Percentiles rank a stretch among this genome's conserved stretches.
These are phyloP conservation scores for Andrena cerasifolii DNA, from an alignment of 1,140 invertebrate genomes.

Conservation along the genomic window DNA sequence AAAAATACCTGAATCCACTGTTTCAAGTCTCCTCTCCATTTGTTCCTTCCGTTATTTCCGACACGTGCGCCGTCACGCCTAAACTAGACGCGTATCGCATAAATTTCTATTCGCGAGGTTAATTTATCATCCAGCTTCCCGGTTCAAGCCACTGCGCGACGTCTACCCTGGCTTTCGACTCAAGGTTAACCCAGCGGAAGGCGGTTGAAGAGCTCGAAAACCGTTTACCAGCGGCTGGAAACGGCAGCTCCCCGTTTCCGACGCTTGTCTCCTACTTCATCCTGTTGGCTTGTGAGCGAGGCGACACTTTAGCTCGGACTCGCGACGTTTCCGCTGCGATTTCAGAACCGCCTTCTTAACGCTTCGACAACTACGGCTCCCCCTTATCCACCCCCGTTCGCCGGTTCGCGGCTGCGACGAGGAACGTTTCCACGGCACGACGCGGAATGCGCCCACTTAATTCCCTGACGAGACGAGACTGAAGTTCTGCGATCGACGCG, in stretches of 20 bases:
- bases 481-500: constrained; percentile 23
- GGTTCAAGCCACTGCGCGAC: neutral
- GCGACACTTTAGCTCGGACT: constrained; percentile 27
- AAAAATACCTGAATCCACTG: too few relatives aligned
- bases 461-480: neutral
- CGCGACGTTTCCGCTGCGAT: constrained; percentile 18
- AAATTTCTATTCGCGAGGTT: constrained; percentile 18
- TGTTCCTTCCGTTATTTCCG: too few relatives aligned
- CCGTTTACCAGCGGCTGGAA: constrained; percentile 28
- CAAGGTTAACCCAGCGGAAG: neutral
- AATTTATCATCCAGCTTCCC: constrained; percentile 18
- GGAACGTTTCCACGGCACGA: constrained; percentile 9
- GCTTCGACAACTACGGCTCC: constrained; percentile 12
- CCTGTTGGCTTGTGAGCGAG: constrained; percentile 7
- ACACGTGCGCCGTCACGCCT: too few relatives aligned
- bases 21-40: too few relatives aligned
- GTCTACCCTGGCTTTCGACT: neutral
- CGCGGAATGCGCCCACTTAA: constrained; percentile 34
- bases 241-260: constrained; percentile 21
- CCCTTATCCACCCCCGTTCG: neutral
- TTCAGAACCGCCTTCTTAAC: constrained; percentile 39
- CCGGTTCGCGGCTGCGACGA: neutral
- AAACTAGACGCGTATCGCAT: neutral
- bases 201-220: constrained; percentile 4
- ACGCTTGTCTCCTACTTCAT: constrained; percentile 39